Base-by-base conservation (phyloP, 2,888 invertebrate species). In the Cosmopolites sordidus region DNA sequence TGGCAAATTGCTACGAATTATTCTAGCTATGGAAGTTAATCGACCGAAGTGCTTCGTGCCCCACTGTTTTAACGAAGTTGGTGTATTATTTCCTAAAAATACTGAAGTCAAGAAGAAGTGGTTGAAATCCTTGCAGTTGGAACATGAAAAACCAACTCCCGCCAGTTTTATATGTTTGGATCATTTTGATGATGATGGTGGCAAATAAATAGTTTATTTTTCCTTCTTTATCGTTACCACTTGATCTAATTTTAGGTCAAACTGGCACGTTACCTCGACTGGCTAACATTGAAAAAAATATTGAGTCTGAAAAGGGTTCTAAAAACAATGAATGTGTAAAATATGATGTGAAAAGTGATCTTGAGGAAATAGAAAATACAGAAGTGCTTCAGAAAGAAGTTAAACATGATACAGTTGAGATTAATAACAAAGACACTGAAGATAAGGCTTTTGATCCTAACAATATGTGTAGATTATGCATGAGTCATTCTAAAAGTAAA, bases 61-160 rank as follows among this genome's bases (percentile, higher is more conserved):
- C 42, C 66, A 66, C 48, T 70, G 71, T 53, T 60, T 64, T 55
- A 67, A 65, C 56, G 64, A 63, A 14, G 60, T 59, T 42, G 70
- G 69, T 27, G 63, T 69, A 46, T 61, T 66, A 14, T 69, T 70
- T 54, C 69, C 70, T 4, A 61, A 63, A 54, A 64, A 69, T 48
- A 27, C 50, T 12, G 61, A 63, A 33, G 44, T 58, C n/a, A 64
- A 56, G 54, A 56, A 62, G 42, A 62, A 62, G 55, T 70, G 69
- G 69, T 50, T 69, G 12, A 58, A 67, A 27, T 60, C 56, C 40
- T 62, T 71, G 33, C 56, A 65, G 39, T 52, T 69, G 11, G 50
- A 51, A 37, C 51, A 62, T 46, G 48, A 54, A 43, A 44, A 50
- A 22, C 60, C 65, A 14, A 51, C 58, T 16, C 29, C 56, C 0